Conservation (phyloP, 2,888 invertebrate genomes). For the Sphaerophoria rueppellii region DNA sequence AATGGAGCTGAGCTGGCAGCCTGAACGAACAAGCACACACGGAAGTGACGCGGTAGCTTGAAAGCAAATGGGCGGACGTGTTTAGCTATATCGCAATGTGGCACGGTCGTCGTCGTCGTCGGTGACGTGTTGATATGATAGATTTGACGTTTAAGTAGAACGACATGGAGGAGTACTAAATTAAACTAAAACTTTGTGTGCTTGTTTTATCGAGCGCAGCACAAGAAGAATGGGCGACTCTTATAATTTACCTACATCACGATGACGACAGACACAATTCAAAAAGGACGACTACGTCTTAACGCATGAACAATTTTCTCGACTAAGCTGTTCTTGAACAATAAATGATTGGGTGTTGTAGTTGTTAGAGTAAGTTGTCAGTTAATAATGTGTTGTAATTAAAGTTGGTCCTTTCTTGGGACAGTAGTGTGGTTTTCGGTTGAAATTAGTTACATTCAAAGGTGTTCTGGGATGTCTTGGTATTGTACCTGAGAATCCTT, state of each 20-base stretch:
- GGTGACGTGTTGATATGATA: conserved; percentile 54
- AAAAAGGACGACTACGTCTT: not conserved
- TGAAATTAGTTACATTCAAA: not conserved
- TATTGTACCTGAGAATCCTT: not conserved
- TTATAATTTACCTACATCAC: conserved; percentile 20
- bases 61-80: conserved; percentile 51
- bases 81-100: conserved; percentile 33
- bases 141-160: conserved; percentile 48
- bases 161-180: conserved; percentile 26
- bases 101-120: conserved; percentile 9
- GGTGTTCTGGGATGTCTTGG: not conserved
- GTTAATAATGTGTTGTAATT: conserved; percentile 28
- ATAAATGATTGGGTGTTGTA: not conserved
- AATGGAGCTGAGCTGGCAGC: conserved; percentile 43
- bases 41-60: conserved; percentile 46
- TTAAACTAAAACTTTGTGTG: conserved; percentile 37
- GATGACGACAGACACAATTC: not conserved
- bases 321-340: not conserved
- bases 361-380: conserved; percentile 12
- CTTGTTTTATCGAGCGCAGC: not conserved
- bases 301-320: not conserved
- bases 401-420: conserved; percentile 6
- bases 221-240: not conserved
- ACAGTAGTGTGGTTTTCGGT: not conserved
- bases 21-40: conserved; percentile 48